These are phyloP conservation scores for Bombylius major DNA, from an alignment of 2,888 invertebrate genomes.

Conservation along the genomic window DNA sequence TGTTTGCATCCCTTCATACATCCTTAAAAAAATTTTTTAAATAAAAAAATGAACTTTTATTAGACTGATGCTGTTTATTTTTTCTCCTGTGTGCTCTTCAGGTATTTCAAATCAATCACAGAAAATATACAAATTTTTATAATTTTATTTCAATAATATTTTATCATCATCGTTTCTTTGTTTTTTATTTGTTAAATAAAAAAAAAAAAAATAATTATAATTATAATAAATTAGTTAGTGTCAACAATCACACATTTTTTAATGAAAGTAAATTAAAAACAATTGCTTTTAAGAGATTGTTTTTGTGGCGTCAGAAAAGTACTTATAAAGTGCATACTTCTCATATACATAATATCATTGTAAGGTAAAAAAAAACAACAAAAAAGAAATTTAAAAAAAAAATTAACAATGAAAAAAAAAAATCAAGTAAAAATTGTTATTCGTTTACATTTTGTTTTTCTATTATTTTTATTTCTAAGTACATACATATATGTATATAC, in stretches of 20 bases:
- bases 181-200: too few species aligned
- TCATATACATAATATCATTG: not conserved
- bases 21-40: too few species aligned
- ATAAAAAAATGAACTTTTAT: too few species aligned
- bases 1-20: too few species aligned
- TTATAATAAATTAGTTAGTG: not conserved
- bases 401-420: not conserved
- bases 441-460: not conserved
- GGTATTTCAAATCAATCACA: too few species aligned
- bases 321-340: not conserved
- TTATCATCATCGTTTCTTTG: too few species aligned
- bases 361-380: not conserved
- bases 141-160: too few species aligned
- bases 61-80: too few species aligned
- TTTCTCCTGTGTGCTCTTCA: too few species aligned
- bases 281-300: not conserved
- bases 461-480: not conserved
- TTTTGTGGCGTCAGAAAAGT: not conserved
- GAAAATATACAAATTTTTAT: too few species aligned
- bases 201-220: too few species aligned
- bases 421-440: not conserved
- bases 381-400: constrained; percentile 1
- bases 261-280: not conserved
- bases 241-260: not conserved
- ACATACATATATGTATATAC: too few species aligned